Evolutionary conservation across 2,797 vertebrate species (phyloP).

Genomic region (Orientallactaga sibirica): DNA sequence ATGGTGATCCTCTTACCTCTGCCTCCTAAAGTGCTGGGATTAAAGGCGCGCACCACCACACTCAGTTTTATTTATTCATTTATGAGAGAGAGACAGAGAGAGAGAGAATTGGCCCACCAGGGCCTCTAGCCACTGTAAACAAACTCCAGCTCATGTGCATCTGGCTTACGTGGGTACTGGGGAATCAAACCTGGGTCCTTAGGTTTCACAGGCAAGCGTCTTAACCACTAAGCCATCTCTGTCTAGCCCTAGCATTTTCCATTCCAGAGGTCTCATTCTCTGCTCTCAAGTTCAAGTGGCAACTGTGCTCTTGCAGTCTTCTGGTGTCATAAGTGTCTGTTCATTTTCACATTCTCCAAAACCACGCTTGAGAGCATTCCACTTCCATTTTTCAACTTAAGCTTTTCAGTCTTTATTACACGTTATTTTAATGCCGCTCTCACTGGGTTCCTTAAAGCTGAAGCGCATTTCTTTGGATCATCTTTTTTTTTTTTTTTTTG

Average conservation of each 20-base stretch:
- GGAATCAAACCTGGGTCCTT: too few species aligned
- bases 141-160: too few species aligned
- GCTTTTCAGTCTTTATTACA: not conserved
- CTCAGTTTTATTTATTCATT: too few species aligned
- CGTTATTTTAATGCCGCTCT: not conserved
- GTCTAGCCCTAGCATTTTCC: not conserved
- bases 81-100: too few species aligned
- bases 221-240: too few species aligned
- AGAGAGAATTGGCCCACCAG: too few species aligned
- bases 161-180: too few species aligned
- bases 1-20: too few species aligned
- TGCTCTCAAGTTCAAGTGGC: not conserved
- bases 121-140: too few species aligned
- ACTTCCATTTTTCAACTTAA: not conserved
- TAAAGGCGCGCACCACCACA: too few species aligned
- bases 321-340: not conserved
- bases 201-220: too few species aligned
- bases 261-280: not conserved
- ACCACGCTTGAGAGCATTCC: not conserved
- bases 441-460: not conserved
- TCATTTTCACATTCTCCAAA: constrained; percentile 6
- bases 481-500: not conserved
- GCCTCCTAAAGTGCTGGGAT: too few species aligned
- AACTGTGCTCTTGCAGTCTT: not conserved
- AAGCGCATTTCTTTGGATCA: not conserved